Evolutionary conservation across 2,888 invertebrate genomes (phyloP).

Genomic region (Diplolepis rosae): DNA sequence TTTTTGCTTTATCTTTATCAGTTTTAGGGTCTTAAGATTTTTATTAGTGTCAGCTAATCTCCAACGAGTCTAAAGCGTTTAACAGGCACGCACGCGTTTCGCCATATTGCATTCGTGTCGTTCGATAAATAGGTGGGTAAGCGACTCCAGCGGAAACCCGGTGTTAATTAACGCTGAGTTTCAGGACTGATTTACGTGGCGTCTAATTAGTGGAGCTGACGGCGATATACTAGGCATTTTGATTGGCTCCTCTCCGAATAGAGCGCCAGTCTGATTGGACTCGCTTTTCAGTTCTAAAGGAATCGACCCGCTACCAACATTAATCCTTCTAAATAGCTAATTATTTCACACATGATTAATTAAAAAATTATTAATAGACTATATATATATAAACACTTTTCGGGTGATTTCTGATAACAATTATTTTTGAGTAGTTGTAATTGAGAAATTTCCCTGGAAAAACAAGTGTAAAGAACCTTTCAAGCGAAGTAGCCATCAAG

Average conservation of each 20-base stretch:
- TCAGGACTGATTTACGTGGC: slow-evolving; percentile 73
- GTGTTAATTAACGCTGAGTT: slow-evolving; percentile 73
- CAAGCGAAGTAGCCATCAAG: slow-evolving; percentile 44
- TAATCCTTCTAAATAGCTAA: slow-evolving; percentile 26
- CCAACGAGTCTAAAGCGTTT: slow-evolving; percentile 48
- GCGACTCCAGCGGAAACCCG: slow-evolving; percentile 69
- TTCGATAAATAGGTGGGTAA: slow-evolving; percentile 70
- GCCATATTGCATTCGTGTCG: slow-evolving; percentile 57
- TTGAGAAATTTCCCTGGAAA: background rate
- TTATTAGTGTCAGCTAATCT: slow-evolving; percentile 45
- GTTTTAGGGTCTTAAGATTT: slow-evolving; percentile 44
- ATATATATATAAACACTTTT: no score
- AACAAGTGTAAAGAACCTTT: slow-evolving; percentile 6
- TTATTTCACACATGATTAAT: background rate
- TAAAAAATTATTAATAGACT: no score
- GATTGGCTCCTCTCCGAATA: slow-evolving; percentile 68
- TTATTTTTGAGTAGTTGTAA: background rate
- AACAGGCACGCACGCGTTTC: slow-evolving; percentile 58
- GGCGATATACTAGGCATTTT: slow-evolving; percentile 72
- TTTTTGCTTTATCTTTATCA: slow-evolving; percentile 37
- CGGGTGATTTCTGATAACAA: background rate
- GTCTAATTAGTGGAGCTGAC: slow-evolving; percentile 73
- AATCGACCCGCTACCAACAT: slow-evolving; percentile 60
- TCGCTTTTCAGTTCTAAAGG: slow-evolving; percentile 64
- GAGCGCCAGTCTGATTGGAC: slow-evolving; percentile 62